A percentile compares a stretch with the other conserved stretches of the same genome.
phyloP scores from a whole-genome alignment of 2,888 invertebrate species.

The Alentia gelatinosa region DNA sequence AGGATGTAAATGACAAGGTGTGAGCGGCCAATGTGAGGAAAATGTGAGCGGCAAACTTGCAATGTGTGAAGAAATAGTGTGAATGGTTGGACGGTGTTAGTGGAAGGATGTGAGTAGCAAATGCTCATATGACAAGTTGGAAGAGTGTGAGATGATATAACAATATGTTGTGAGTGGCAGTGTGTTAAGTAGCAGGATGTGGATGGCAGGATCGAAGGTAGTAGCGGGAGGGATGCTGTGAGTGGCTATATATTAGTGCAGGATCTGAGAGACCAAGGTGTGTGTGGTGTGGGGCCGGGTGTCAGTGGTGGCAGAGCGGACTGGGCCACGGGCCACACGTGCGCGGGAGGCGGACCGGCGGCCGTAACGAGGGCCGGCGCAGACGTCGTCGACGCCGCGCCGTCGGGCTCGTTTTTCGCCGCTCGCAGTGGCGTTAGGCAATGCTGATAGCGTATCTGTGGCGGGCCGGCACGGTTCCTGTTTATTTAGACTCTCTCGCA shows the following conservation, averaged over 20 bases:
- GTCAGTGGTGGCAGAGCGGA: background rate
- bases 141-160: too few relatives aligned
- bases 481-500: constrained; percentile 55
- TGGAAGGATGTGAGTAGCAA: too few relatives aligned
- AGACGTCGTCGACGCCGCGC: background rate
- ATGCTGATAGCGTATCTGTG: constrained; percentile 36
- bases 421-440: constrained; percentile 8
- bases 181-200: too few relatives aligned
- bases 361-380: too few relatives aligned
- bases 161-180: too few relatives aligned
- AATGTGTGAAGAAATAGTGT: too few relatives aligned
- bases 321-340: background rate
- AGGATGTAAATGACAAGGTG: too few relatives aligned
- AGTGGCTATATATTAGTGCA: background rate
- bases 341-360: background rate
- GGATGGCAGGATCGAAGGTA: background rate
- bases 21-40: too few relatives aligned
- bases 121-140: too few relatives aligned
- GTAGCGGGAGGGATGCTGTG: background rate
- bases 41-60: too few relatives aligned
- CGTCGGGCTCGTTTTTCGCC: constrained; percentile 10
- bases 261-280: background rate
- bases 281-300: too few relatives aligned
- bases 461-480: constrained; percentile 29
- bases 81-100: too few relatives aligned